Percentiles rank a stretch among this genome's conserved stretches.
Evolutionary conservation across 30 jellyfish, hydroid and myxozoan genomes (phyloP).

Genomic region (Hydractinia symbiolongicarpus): DNA sequence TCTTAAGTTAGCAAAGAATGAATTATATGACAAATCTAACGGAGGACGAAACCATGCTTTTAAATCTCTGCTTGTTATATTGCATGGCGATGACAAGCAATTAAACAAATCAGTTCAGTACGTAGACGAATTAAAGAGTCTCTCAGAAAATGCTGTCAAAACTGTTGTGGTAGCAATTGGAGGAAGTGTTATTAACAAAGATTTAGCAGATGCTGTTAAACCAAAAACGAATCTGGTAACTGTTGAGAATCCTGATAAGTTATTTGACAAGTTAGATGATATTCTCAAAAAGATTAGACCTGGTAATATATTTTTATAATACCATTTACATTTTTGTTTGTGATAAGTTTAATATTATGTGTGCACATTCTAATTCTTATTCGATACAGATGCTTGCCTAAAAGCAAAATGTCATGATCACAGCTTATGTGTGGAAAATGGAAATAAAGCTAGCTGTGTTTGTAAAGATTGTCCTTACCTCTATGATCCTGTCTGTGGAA

Average conservation of each 20-base stretch:
- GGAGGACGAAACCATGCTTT: constrained; percentile 11
- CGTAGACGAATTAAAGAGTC: too few species aligned
- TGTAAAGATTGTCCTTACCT: constrained; percentile 36
- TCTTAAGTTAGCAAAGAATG: neutral
- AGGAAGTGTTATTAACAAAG: neutral
- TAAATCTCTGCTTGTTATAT: neutral
- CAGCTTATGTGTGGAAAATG: constrained; percentile 37
- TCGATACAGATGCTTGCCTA: constrained; percentile 40
- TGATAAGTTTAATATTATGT: neutral
- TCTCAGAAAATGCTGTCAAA: neutral
- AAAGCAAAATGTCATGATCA: constrained; percentile 44
- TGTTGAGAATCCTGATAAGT: neutral
- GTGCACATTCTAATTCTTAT: neutral
- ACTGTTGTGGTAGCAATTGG: constrained; percentile 14
- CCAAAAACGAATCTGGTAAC: neutral
- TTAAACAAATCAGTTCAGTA: too few species aligned
- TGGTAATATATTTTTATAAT: neutral
- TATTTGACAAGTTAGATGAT: neutral
- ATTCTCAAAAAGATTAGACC: neutral
- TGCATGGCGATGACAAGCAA: neutral
- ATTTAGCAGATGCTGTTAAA: neutral
- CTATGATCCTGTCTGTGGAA: constrained; percentile 74
- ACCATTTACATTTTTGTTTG: neutral
- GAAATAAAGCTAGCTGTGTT: constrained; percentile 53
- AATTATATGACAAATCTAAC: neutral